Conservation (phyloP, 2,888 invertebrate species). For the Euproctis similis region DNA sequence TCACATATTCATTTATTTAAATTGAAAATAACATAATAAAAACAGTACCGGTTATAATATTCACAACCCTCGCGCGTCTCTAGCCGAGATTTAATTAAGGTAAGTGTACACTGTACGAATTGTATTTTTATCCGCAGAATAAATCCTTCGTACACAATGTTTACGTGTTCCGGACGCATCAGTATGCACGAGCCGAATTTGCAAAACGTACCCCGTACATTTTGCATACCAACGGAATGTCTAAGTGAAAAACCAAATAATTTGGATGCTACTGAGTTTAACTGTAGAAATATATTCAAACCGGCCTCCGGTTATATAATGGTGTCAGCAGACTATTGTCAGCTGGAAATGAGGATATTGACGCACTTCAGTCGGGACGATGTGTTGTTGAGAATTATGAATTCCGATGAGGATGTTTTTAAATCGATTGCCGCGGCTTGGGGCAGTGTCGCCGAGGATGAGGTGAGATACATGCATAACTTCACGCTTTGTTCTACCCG, state of each 20-base stretch:
- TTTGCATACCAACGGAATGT: conserved; percentile 72
- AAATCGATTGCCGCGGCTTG: conserved; percentile 89
- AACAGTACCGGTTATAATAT: too few relatives aligned
- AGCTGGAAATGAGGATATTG: conserved; percentile 94
- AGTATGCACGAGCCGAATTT: conserved; percentile 95
- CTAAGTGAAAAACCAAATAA: too few relatives aligned
- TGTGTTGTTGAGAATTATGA: conserved; percentile 80
- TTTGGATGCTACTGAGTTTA: conserved; percentile 59
- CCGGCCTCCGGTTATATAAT: conserved; percentile 77
- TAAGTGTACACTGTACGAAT: too few relatives aligned
- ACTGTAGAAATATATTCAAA: conserved; percentile 82
- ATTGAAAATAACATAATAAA: too few relatives aligned
- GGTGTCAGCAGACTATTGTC: conserved; percentile 96
- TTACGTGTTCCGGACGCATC: conserved; percentile 87
- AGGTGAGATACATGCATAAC: conserved; percentile 54
- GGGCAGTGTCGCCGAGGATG: conserved; percentile 79
- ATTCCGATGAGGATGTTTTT: conserved; percentile 85
- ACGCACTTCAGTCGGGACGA: conserved; percentile 91
- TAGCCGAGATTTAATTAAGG: too few relatives aligned
- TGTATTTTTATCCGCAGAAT: conserved; percentile 67
- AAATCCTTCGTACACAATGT: conserved; percentile 79
- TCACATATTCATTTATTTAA: too few relatives aligned
- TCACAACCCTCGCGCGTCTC: too few relatives aligned
- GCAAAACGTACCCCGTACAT: conserved; percentile 93
- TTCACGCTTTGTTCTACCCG: too few relatives aligned